These are phyloP conservation scores for Sarcoramphus papa DNA, from an alignment of 2,797 vertebrate species.

Conservation along the genomic window DNA sequence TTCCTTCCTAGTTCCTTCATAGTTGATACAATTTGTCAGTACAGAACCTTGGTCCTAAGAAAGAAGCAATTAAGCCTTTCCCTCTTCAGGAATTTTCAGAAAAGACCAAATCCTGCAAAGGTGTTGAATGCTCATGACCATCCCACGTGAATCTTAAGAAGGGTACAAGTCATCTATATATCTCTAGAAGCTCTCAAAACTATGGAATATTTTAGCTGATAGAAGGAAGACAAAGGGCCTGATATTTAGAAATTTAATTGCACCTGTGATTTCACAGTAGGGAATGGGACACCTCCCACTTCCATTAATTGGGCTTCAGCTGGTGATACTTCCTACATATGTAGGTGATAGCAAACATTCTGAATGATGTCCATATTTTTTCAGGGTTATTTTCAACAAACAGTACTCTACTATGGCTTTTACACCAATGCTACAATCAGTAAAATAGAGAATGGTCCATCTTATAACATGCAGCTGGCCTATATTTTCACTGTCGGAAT, in stretches of 20 bases:
- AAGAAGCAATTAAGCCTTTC: neutral
- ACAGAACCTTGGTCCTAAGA: neutral
- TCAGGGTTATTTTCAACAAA: constrained; percentile 89
- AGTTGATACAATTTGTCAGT: neutral
- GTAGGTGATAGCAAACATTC: neutral
- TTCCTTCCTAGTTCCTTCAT: neutral
- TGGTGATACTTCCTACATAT: neutral
- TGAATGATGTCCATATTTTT: neutral
- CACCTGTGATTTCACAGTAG: neutral
- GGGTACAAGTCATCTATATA: neutral
- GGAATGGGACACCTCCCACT: neutral
- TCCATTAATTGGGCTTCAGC: neutral
- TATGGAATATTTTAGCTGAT: neutral
- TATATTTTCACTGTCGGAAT: constrained; percentile 90
- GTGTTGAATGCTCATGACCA: neutral
- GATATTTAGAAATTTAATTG: neutral
- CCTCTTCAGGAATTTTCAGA: neutral
- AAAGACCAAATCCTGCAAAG: neutral
- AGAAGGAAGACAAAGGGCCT: neutral
- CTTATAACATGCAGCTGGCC: constrained; percentile 90
- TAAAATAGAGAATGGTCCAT: neutral
- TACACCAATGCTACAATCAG: constrained; percentile 80
- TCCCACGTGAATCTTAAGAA: neutral
- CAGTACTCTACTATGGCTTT: constrained; percentile 90
- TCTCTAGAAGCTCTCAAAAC: neutral